phyloP scores from a whole-genome alignment of 2,888 invertebrate genomes.

The Pandemis heparana region DNA sequence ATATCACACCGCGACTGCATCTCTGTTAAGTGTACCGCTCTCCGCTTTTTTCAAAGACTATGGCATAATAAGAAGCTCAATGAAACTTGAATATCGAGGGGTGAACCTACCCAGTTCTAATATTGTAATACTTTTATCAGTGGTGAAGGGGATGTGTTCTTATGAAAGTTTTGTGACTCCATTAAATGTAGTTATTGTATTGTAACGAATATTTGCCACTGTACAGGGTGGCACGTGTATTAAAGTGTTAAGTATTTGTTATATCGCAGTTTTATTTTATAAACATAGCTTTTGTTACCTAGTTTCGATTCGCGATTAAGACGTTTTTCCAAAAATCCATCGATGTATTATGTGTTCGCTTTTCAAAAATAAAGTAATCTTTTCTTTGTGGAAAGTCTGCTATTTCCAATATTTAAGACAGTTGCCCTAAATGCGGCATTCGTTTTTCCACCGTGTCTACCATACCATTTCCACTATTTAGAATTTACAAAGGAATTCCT shows the following conservation, averaged over 20 bases:
- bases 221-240: conserved; percentile 72
- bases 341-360: too few relatives aligned
- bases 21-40: not conserved
- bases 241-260: conserved; percentile 79
- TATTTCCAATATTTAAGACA: too few relatives aligned
- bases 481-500: too few relatives aligned
- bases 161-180: conserved; percentile 62
- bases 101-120: not conserved
- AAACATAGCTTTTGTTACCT: too few relatives aligned
- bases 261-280: conserved; percentile 52
- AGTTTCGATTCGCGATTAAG: too few relatives aligned
- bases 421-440: too few relatives aligned
- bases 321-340: too few relatives aligned
- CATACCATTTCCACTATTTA: too few relatives aligned
- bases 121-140: conserved; percentile 3
- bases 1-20: not conserved
- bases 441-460: too few relatives aligned
- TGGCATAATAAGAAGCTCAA: not conserved
- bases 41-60: not conserved
- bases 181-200: conserved; percentile 62
- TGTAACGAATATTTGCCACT: conserved; percentile 67
- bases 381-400: too few relatives aligned
- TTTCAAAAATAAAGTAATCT: too few relatives aligned
- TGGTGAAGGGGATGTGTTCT: conserved; percentile 64
- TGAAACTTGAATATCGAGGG: not conserved